Evolutionary conservation across 2,797 vertebrate species (phyloP), one percentile per base, ranked within the genome.

Genomic region (Pelobates cultripes): DNA sequence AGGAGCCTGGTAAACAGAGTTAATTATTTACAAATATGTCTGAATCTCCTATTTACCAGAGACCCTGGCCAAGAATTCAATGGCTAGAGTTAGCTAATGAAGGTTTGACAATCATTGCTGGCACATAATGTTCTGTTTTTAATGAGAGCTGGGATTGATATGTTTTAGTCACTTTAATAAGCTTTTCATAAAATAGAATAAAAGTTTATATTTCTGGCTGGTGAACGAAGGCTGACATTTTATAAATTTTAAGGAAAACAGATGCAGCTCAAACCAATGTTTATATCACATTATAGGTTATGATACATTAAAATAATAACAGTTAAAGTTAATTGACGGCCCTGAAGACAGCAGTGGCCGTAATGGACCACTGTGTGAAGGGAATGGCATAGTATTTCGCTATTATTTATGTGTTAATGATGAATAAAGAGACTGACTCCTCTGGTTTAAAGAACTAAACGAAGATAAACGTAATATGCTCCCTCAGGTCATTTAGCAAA

Each of bases 11-110:
- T 76, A 81, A 81, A 76, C 73, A 71, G 43, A 47, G 55, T 53
- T 81, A 81, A 81, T 81, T 82, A 73, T 82, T 72, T 82, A 75
- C 74, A 82, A 43, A 82, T 66, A 77, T 72, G 80, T 53, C 74
- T 77, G 68, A 77, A 82, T 55, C 64, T 72, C 80, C 69, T 72
- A 66, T 82, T n/a, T 66, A 77, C 60, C 74, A 63, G 61, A 72
- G 42, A 8, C 60, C 43, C 8, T 3, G 13, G 80, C 80, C 73
- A 81, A 66, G 44, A n/a, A 70, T 67, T 61, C 57, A 61, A 14
- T 75, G 43, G 47, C 47, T 13, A 45, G 47, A 57, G 73, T 51
- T 51, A 51, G 10, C 44, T 71, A 66, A 60, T 82, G 7, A 77
- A 64, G 68, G 67, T 71, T 4, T 71, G 80, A 73, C 80, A 81